Percentiles rank a stretch among this genome's conserved stretches.
These are phyloP conservation scores for Danio choprae DNA, from an alignment of 2,797 vertebrate genomes.

Conservation along the genomic window DNA sequence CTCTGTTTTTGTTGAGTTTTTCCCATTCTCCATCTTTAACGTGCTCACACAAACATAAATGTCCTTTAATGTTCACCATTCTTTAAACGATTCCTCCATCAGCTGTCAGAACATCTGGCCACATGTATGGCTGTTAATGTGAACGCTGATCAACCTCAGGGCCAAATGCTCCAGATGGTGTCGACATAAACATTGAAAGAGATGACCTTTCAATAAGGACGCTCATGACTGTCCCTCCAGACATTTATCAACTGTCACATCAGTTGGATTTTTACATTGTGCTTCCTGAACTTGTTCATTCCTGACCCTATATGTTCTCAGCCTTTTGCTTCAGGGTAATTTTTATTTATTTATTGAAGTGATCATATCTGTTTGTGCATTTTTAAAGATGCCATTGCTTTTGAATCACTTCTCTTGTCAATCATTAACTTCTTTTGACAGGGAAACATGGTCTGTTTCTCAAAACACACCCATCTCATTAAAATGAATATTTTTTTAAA, in stretches of 20 bases:
- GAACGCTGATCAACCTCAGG: not conserved
- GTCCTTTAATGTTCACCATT: not conserved
- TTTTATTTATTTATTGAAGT: not conserved
- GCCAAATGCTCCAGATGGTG: not conserved
- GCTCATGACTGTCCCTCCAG: not conserved
- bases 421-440: not conserved
- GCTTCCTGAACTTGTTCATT: not conserved
- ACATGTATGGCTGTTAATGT: not conserved
- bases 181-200: not conserved
- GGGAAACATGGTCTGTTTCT: not conserved
- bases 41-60: not conserved
- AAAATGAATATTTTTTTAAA: not conserved
- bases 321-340: constrained; percentile 3
- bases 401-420: not conserved
- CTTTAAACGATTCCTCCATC: not conserved
- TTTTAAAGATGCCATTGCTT: not conserved
- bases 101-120: not conserved
- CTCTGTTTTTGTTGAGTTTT: not conserved
- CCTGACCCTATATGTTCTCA: not conserved
- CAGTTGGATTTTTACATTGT: not conserved
- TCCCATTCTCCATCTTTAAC: constrained; percentile 16
- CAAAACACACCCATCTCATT: not conserved
- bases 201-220: not conserved
- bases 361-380: not conserved
- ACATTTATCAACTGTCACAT: not conserved